Conservation (phyloP, 2,797 vertebrate genomes). For the Sebastes aleutianus region DNA sequence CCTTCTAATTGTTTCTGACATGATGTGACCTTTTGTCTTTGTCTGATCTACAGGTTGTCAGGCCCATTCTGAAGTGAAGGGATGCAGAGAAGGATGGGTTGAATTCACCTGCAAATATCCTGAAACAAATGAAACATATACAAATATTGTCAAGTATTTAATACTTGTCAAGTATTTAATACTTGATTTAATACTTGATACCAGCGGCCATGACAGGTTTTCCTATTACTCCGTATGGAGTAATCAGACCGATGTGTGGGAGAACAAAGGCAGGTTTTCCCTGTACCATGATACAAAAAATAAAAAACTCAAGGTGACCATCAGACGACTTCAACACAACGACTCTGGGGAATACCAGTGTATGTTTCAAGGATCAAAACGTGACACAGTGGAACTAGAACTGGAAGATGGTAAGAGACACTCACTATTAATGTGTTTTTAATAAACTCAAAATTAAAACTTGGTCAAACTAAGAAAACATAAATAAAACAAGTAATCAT, state of each 20-base stretch:
- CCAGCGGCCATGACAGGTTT: no score
- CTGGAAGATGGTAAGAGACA: not conserved
- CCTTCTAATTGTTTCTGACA: not conserved
- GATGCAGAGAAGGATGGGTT: not conserved
- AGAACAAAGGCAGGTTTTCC: accelerated
- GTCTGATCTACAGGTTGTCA: not conserved
- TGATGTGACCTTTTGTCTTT: not conserved
- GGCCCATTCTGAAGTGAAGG: accelerated
- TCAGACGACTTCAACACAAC: accelerated
- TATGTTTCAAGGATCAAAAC: no score
- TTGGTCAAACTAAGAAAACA: no score
- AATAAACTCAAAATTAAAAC: no score
- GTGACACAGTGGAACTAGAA: no score
- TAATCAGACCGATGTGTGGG: accelerated
- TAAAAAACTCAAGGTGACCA: not conserved
- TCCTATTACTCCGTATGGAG: accelerated
- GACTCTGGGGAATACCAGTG: not conserved
- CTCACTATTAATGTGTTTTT: no score
- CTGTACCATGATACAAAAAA: not conserved
- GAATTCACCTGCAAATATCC: constrained; percentile 4
- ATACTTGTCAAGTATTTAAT: no score
- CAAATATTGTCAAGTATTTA: no score
- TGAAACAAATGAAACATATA: accelerated
- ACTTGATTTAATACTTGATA: no score
- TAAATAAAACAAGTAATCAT: no score